Base-by-base conservation (phyloP, 2,888 invertebrate species). In the Orthosia gracilis region DNA sequence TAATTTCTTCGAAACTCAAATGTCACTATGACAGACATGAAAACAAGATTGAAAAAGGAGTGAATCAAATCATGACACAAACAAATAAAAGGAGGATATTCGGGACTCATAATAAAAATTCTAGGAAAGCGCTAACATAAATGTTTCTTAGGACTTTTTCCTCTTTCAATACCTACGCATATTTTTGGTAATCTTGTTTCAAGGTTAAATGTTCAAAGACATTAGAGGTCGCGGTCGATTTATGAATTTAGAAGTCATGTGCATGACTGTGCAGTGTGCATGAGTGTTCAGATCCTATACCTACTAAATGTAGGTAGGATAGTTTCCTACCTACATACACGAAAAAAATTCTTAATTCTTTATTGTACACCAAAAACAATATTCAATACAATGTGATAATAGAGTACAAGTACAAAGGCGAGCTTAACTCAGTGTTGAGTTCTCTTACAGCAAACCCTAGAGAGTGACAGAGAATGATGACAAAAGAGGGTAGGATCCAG, bases 11-110 rank as follows among this genome's bases (percentile, higher is more conserved):
- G 75, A 80, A 82, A 63, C 18, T 70, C 69, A 80, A 85, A 86
- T 82, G 85, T 84, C 86, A 82, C 75, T 82, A 73, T 85, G 85
- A 82, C 80, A 82, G 82, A 82, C 63, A 73, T 78, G 69, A 78
- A 66, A 78, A 66, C 57, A 57, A 77, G 63, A 70, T 74, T 78
- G 18, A 70, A 83, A 76, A 80, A 72, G 45, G 31, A 75, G 66
- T 73, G 69, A 83, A 79, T 79, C 77, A 81, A 73, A 82, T 57
- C 47, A 82, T 87, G 85, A 87, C 86, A 86, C 86, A 86, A 76
- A 55, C 50, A 78, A 55, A 55, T 83, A 74, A 72, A 78, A 87
- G 69, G 67, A 80, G 76, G 64, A 80, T 86, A 78, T 76, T 73
- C 66, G 21, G 69, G 58, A 66, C 64, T 67, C 72, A 40, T 59